These are phyloP conservation scores for Tenrec ecaudatus DNA, from an alignment of 2,113 vertebrate genomes.

Conservation along the genomic window DNA sequence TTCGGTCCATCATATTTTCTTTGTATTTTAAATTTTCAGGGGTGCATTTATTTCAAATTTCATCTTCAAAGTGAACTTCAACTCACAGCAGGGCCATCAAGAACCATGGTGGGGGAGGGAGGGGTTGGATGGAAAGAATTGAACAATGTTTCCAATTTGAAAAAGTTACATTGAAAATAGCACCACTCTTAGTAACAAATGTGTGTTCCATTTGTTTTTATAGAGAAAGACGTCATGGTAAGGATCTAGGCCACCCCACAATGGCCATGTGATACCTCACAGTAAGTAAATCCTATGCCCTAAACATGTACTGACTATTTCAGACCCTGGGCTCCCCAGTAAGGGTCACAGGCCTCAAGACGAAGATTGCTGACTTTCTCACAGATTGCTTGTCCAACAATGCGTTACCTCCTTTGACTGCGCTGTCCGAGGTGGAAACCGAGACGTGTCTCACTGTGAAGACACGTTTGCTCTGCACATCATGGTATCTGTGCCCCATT, in stretches of 20 bases:
- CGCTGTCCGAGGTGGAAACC: neutral
- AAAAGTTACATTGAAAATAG: constrained; percentile 47
- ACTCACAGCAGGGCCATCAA: neutral
- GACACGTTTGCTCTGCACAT: neutral
- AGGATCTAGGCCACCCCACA: neutral
- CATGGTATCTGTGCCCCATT: neutral
- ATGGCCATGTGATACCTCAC: neutral
- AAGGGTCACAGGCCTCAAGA: neutral
- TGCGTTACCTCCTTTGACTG: neutral
- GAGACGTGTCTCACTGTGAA: neutral
- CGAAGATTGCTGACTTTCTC: constrained; percentile 26
- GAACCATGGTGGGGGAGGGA: neutral
- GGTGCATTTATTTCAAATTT: constrained; percentile 62
- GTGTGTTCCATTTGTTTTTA: constrained; percentile 7
- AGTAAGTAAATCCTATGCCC: neutral
- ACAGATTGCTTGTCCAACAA: neutral
- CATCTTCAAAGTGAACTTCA: constrained; percentile 27
- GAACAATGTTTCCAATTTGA: constrained; percentile 56
- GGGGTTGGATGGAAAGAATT: constrained; percentile 1
- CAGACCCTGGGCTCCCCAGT: neutral
- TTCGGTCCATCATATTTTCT: constrained; percentile 6
- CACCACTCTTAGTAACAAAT: constrained; percentile 17
- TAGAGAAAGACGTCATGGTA: neutral
- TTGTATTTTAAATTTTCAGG: constrained; percentile 9
- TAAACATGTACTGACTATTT: neutral